Evolutionary conservation across 53 echinoderm and acorn worm genomes (phyloP), one percentile per base, ranked within the genome.

Genomic region (Crossaster papposus): DNA sequence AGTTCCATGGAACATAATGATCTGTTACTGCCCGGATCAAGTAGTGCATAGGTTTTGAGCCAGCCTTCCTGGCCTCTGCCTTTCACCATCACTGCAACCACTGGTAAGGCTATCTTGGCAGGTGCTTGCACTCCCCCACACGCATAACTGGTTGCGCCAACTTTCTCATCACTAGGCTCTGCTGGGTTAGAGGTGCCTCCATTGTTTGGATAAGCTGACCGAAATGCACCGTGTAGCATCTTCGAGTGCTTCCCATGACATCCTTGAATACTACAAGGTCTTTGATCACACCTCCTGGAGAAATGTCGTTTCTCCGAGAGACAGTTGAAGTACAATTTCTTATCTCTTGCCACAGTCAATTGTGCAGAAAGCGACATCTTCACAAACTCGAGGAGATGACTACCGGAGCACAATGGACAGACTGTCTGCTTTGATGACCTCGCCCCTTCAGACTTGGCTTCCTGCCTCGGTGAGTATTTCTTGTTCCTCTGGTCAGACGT

Each of bases 321-420:
- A n/a, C n/a, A n/a, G n/a, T n/a, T n/a, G n/a, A 76, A 83, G 30
- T 82, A 92, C 23, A 88, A 64, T 36, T 81, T 58, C 88, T 81
- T 92, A 36, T 88, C 62, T 23, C 76, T 88, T 20, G 80, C 81
- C 32, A 81, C 2, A 88, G 88, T 2, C 58, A 50, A 73, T n/a
- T n/a, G n/a, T n/a, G n/a, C n/a, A n/a, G n/a, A n/a, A n/a, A n/a
- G n/a, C n/a, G n/a, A n/a, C n/a, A 74, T 51, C 79, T 92, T 68
- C 38, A 54, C 83, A 17, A 83, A 78, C 34, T 58, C 7, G 14
- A 88, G 8, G 37, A 22, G 50, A 58, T 34, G 62, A 30, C 1
- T 63, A 8, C 65, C 65, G 4, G 65, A 23, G 65, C 65, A 65
- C 10, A 8, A 65, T 24, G 65, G 65, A 23, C 65, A 65, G 51